phyloP scores from a whole-genome alignment of 92 coral and sea anemone species.

The Blastomussa wellsi region DNA sequence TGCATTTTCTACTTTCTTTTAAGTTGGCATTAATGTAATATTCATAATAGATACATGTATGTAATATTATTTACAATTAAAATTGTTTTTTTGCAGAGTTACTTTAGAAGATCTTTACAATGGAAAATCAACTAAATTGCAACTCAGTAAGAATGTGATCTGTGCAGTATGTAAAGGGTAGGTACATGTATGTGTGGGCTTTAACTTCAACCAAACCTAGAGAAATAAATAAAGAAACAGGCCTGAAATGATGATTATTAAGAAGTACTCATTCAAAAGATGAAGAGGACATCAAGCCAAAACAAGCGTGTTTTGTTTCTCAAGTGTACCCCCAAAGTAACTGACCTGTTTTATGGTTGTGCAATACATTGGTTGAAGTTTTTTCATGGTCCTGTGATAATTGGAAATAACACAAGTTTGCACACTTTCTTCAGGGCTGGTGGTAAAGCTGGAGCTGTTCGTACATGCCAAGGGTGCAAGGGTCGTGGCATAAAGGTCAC shows the following conservation, averaged over 20 bases:
- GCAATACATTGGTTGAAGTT: background rate
- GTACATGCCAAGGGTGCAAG: slow-evolving; percentile 81
- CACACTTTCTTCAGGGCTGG: slow-evolving; percentile 64
- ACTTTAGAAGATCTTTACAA: slow-evolving; percentile 92
- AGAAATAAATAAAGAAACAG: background rate
- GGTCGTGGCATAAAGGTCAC: slow-evolving; percentile 90
- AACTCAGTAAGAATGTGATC: slow-evolving; percentile 88
- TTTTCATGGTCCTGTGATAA: background rate
- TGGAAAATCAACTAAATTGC: slow-evolving; percentile 91
- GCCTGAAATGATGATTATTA: background rate
- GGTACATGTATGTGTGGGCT: slow-evolving; percentile 4
- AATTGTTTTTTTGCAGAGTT: slow-evolving; percentile 55
- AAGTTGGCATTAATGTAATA: too few relatives aligned
- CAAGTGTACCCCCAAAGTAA: too few relatives aligned
- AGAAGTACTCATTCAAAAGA: too few relatives aligned
- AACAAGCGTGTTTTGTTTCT: too few relatives aligned
- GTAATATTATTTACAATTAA: background rate
- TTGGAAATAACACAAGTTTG: background rate
- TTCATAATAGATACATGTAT: too few relatives aligned
- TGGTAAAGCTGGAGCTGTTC: slow-evolving; percentile 91
- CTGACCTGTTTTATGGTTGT: background rate
- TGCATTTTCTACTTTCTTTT: too few relatives aligned
- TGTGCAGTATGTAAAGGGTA: slow-evolving; percentile 93
- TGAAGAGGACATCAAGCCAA: too few relatives aligned
- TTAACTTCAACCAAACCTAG: background rate